phyloP scores from a whole-genome alignment of 2,888 invertebrate species.

The Ctena decussata region DNA sequence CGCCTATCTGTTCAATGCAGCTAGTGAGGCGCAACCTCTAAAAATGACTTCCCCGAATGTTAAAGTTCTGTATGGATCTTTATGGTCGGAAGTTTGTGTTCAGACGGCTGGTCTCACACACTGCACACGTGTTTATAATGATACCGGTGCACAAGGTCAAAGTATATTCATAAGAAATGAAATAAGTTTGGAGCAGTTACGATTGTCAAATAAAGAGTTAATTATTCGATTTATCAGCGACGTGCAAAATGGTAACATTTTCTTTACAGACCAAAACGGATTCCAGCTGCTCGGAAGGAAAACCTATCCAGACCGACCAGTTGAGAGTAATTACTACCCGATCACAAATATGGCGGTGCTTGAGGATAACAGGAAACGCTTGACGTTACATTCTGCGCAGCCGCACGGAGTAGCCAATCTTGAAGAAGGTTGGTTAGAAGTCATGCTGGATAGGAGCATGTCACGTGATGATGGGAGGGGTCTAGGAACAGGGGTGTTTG shows the following conservation, averaged over 20 bases:
- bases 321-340: slow-evolving; percentile 85
- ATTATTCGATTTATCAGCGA: slow-evolving; percentile 81
- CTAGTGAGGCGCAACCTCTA: slow-evolving; percentile 88
- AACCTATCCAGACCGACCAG: slow-evolving; percentile 69
- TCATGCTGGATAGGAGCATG: slow-evolving; percentile 85
- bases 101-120: slow-evolving; percentile 86
- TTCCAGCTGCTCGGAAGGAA: slow-evolving; percentile 81
- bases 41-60: slow-evolving; percentile 91
- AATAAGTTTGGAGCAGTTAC: slow-evolving; percentile 70
- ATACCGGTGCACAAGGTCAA: slow-evolving; percentile 68
- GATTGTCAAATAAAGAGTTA: slow-evolving; percentile 80
- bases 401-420: slow-evolving; percentile 84
- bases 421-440: slow-evolving; percentile 80
- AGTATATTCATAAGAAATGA: slow-evolving; percentile 56
- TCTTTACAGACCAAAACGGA: slow-evolving; percentile 85
- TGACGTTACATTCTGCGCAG: slow-evolving; percentile 82
- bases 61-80: slow-evolving; percentile 94
- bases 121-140: slow-evolving; percentile 72
- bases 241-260: slow-evolving; percentile 71
- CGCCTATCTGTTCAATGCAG: slow-evolving; percentile 79
- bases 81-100: slow-evolving; percentile 94
- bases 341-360: slow-evolving; percentile 81
- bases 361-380: slow-evolving; percentile 77
- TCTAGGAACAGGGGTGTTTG: slow-evolving; percentile 83
- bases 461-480: slow-evolving; percentile 83